A percentile compares a stretch with the other conserved stretches of the same genome.
Conservation (phyloP, 2,888 invertebrate species). For the Toxonevra muliebris region DNA sequence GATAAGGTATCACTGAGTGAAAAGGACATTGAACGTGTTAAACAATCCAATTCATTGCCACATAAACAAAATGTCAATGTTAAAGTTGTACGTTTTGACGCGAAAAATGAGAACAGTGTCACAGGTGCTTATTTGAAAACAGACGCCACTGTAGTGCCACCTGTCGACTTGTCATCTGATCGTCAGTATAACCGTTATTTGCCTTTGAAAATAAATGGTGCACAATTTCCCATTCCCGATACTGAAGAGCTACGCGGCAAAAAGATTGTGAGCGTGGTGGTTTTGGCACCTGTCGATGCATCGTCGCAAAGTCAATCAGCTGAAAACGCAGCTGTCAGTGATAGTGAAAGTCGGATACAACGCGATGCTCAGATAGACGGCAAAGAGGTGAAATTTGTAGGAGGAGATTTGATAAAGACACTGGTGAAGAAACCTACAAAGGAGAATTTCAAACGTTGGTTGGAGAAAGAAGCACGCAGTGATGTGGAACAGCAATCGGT, state of each 20-base stretch:
- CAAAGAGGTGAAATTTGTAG: conserved; percentile 77
- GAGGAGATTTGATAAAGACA: conserved; percentile 79
- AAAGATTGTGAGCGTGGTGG: conserved; percentile 85
- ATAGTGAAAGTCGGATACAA: conserved; percentile 66
- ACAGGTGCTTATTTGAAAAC: conserved; percentile 77
- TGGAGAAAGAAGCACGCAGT: conserved; percentile 79
- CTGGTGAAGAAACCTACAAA: conserved; percentile 78
- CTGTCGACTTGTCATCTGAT: conserved; percentile 74
- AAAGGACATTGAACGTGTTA: conserved; percentile 68
- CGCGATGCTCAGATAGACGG: conserved; percentile 68
- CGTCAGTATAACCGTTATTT: conserved; percentile 85
- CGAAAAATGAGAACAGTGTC: conserved; percentile 77
- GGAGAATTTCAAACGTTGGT: conserved; percentile 83
- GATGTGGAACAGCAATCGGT: conserved; percentile 82
- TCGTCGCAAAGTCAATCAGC: conserved; percentile 54
- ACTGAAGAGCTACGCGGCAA: conserved; percentile 78
- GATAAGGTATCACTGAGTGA: conserved; percentile 67
- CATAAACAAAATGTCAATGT: conserved; percentile 77
- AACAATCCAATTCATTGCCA: conserved; percentile 54
- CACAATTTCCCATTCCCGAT: conserved; percentile 85
- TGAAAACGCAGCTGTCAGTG: conserved; percentile 32
- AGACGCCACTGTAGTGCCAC: conserved; percentile 77
- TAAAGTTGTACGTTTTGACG: conserved; percentile 86
- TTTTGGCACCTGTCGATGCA: conserved; percentile 83
- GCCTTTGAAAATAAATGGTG: conserved; percentile 84